phyloP scores from a whole-genome alignment of 1,140 invertebrate genomes.

The Rhynchophorus ferrugineus region DNA sequence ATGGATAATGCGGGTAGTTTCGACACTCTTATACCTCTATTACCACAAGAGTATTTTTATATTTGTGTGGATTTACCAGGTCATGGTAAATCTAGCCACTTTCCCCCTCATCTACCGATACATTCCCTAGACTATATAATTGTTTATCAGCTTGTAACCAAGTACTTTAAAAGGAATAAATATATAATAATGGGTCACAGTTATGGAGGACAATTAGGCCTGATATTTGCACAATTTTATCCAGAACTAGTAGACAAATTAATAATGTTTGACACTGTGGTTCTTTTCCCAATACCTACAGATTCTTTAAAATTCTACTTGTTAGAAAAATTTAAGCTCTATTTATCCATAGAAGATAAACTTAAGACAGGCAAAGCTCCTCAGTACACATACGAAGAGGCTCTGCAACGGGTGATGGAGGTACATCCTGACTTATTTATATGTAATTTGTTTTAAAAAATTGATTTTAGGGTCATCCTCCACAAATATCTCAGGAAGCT shows the following conservation, averaged over 20 bases:
- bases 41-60: conserved; percentile 52
- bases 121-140: conserved; percentile 44
- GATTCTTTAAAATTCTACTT: conserved; percentile 33
- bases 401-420: conserved; percentile 39
- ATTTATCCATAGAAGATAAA: conserved; percentile 30
- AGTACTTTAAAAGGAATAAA: conserved; percentile 45
- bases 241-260: conserved; percentile 46
- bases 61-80: conserved; percentile 61
- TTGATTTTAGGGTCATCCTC: conserved; percentile 7
- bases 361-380: conserved; percentile 30
- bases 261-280: conserved; percentile 47
- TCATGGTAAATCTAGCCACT: conserved; percentile 59
- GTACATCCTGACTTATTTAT: neutral
- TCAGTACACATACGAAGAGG: conserved; percentile 46
- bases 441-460: neutral
- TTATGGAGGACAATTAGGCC: conserved; percentile 46
- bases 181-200: conserved; percentile 52
- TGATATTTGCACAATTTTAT: conserved; percentile 43
- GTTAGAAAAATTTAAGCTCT: conserved; percentile 30
- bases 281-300: conserved; percentile 28
- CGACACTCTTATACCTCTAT: conserved; percentile 50
- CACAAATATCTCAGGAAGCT: conserved; percentile 34
- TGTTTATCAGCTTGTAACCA: conserved; percentile 45
- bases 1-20: conserved; percentile 61
- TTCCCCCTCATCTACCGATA: conserved; percentile 46